Evolutionary conservation across 2,797 vertebrate genomes (phyloP).

Genomic region (Sebastes diploproa): DNA sequence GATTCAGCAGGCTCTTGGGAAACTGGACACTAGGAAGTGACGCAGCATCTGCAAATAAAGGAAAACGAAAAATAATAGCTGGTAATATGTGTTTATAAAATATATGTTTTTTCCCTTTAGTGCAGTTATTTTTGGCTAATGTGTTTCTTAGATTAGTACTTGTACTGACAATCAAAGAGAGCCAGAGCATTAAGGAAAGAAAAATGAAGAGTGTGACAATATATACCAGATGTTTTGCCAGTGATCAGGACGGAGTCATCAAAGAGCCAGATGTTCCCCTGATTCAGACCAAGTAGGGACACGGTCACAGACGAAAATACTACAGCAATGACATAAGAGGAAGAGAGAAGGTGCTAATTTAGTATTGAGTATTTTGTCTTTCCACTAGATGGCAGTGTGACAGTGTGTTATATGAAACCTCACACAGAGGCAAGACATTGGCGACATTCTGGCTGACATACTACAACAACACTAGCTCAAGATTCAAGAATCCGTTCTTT

Average conservation of each 20-base stretch:
- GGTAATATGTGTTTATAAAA: not conserved
- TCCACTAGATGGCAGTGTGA: slow-evolving; percentile 56
- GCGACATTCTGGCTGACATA: not conserved
- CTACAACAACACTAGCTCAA: not conserved
- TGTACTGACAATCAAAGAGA: not conserved
- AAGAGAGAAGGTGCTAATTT: not conserved
- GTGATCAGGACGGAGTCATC: slow-evolving; percentile 90
- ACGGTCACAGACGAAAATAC: slow-evolving; percentile 92
- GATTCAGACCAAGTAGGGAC: slow-evolving; percentile 85
- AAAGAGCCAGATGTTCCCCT: slow-evolving; percentile 94
- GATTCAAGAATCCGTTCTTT: not conserved
- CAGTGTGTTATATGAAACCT: not conserved
- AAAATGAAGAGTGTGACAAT: not conserved
- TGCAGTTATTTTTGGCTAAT: not conserved
- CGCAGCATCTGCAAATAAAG: slow-evolving; percentile 78
- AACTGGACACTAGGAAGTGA: slow-evolving; percentile 87
- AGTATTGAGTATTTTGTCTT: not conserved
- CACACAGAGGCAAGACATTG: not conserved
- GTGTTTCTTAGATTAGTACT: not conserved
- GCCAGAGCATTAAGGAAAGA: not conserved
- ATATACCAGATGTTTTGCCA: slow-evolving; percentile 86
- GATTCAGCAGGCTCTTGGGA: slow-evolving; percentile 85
- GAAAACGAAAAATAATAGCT: not conserved
- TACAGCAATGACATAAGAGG: slow-evolving; percentile 52
- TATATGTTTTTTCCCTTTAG: not conserved